These are phyloP conservation scores for Patella pellucida DNA, from an alignment of 2,888 invertebrate genomes.

Conservation along the genomic window DNA sequence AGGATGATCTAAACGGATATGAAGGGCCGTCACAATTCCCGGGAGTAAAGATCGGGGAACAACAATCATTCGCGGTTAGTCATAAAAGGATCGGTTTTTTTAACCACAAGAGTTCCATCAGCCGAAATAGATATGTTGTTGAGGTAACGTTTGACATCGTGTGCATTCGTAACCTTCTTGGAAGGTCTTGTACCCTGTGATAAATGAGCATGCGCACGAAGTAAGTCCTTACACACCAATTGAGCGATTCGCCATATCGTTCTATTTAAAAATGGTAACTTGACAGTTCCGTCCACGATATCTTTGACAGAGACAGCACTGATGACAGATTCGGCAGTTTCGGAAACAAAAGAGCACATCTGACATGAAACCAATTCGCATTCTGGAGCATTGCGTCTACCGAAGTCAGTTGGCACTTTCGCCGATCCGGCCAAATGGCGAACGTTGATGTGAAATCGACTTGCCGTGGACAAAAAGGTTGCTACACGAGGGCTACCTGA, in stretches of 20 bases:
- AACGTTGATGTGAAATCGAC: constrained; percentile 28
- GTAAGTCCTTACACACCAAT: constrained; percentile 33
- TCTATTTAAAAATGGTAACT: constrained; percentile 29
- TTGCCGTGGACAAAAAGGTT: constrained; percentile 30
- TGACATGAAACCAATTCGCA: constrained; percentile 27
- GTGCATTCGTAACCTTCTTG: constrained; percentile 1
- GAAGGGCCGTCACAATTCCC: constrained; percentile 40
- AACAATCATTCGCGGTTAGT: constrained; percentile 36
- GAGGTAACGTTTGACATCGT: background rate
- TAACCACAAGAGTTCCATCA: too few relatives aligned
- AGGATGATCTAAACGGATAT: constrained; percentile 41
- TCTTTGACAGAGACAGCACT: constrained; percentile 19
- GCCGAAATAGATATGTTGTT: too few relatives aligned
- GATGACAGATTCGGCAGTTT: constrained; percentile 28
- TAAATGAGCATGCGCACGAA: constrained; percentile 34
- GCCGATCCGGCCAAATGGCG: constrained; percentile 23
- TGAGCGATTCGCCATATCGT: constrained; percentile 29
- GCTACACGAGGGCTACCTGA: constrained; percentile 33
- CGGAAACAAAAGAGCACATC: constrained; percentile 16
- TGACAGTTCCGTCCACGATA: too few relatives aligned
- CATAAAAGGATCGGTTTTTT: constrained; percentile 29
- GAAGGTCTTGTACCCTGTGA: constrained; percentile 30
- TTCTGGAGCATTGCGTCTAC: constrained; percentile 33
- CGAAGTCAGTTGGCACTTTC: constrained; percentile 32
- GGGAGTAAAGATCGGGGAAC: constrained; percentile 38